Base-by-base conservation (phyloP, 2,113 vertebrate genomes). In the Silurus meridionalis region DNA sequence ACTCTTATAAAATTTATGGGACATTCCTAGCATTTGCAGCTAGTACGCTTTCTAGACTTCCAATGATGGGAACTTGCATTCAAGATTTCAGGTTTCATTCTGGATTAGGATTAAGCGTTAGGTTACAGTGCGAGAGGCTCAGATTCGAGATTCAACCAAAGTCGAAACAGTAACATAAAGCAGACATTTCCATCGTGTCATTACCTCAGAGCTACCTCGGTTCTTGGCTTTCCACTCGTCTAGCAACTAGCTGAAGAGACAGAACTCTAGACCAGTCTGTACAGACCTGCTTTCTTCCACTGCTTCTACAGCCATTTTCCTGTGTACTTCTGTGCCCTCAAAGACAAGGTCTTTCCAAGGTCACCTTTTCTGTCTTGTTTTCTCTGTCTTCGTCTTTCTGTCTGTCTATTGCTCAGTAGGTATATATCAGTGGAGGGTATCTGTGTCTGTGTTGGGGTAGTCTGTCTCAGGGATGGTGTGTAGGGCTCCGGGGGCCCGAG, bases 391-490 rank as follows among this genome's bases (percentile, higher is more conserved):
- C 15, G 6, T 69, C 15, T 69, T 8, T 72, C 83, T 78, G 82
- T 75, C 86, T 89, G 61, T 82, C 64, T 28, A 0, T 69, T 23
- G 50, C 80, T 58, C 8, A 28, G 74, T 82, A 23, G 67, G 57
- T 91, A 87, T 90, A 85, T 92, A 90, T 92, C 95, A 97, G 95
- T 95, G 96, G 89, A 94, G 95, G 0, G 93, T 93, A 0, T 83
- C 69, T 0, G 89, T 83, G 72, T 91, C 87, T 15, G 94, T 92
- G 0, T 93, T 80, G 0, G 92, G 90, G 88, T 89, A 90, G 6
- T 96, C 96, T 0, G 89, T 93, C 92, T 97, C 96, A 0, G 94
- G 93, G 87, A 95, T 93, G 89, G 94, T 90, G n/a, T 96, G 94
- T 85, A 95, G 89, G 60, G 90, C 87, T 60, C 91, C 92, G 83